Conservation (phyloP, 2,888 invertebrate genomes). For the Rosalia funebris region DNA sequence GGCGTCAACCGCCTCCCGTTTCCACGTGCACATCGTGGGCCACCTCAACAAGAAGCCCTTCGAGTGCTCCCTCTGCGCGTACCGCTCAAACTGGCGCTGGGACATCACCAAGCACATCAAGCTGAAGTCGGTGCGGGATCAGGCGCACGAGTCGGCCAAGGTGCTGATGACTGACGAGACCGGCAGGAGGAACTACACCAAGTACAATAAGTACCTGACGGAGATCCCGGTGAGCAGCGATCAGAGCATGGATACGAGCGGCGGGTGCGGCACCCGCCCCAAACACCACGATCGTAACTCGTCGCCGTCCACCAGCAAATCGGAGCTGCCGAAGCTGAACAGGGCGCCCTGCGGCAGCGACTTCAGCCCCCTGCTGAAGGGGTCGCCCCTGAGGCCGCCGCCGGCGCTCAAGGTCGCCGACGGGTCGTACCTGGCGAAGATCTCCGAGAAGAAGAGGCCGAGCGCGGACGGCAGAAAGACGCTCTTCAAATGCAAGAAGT, state of each 20-base stretch:
- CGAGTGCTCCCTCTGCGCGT: constrained; percentile 93
- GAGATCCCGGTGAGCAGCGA: constrained; percentile 63
- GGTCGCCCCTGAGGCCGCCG: constrained; percentile 60
- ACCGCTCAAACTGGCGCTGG: constrained; percentile 96
- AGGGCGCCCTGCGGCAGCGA: constrained; percentile 51
- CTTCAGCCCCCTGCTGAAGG: constrained; percentile 53
- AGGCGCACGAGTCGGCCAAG: constrained; percentile 81
- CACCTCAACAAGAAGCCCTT: constrained; percentile 94
- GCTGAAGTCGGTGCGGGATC: constrained; percentile 86
- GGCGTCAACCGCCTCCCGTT: constrained; percentile 91
- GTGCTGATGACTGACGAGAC: constrained; percentile 93
- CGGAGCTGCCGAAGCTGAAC: constrained; percentile 52
- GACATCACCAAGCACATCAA: constrained; percentile 96
- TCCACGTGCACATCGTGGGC: constrained; percentile 93
- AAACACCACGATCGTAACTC: constrained; percentile 53
- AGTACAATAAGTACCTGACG: constrained; percentile 90
- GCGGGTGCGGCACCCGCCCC: constrained; percentile 61
- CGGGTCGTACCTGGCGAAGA: constrained; percentile 61
- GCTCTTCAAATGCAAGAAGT: constrained; percentile 90
- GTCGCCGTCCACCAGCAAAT: constrained; percentile 47
- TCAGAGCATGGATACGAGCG: constrained; percentile 60
- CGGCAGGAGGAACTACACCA: constrained; percentile 89
- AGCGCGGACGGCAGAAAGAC: constrained; percentile 74
- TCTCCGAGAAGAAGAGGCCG: constrained; percentile 62
- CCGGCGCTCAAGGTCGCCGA: constrained; percentile 73